phyloP scores from a whole-genome alignment of 2,797 vertebrate species.

The Melanotaenia maccullochi region DNA sequence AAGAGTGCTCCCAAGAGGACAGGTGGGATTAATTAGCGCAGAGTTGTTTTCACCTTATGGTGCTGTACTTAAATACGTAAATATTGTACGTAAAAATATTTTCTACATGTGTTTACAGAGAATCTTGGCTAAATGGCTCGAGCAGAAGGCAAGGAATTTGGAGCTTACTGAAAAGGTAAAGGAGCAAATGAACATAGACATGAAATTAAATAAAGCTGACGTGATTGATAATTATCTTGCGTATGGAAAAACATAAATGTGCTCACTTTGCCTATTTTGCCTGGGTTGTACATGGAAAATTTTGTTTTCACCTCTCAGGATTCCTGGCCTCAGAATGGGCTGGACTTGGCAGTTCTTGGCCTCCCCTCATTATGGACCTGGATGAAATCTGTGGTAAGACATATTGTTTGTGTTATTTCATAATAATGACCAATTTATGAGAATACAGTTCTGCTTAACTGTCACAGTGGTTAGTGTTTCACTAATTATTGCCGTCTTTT shows the following conservation, averaged over 20 bases:
- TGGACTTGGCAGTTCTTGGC: constrained; percentile 89
- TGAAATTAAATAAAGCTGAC: background rate
- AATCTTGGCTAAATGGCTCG: constrained; percentile 92
- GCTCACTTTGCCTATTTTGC: background rate
- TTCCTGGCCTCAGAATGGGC: constrained; percentile 95
- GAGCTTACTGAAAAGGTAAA: constrained; percentile 96
- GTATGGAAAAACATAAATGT: too few species aligned
- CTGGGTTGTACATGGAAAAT: background rate
- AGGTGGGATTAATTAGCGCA: constrained; percentile 77
- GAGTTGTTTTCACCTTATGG: background rate
- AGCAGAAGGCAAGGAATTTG: constrained; percentile 90
- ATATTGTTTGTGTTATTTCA: background rate
- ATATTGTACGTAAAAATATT: background rate
- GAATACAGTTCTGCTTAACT: background rate
- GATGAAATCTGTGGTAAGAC: constrained; percentile 85
- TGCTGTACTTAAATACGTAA: background rate
- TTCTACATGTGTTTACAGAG: constrained; percentile 76
- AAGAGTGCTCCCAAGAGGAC: constrained; percentile 86
- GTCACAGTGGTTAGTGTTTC: background rate
- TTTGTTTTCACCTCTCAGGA: constrained; percentile 71
- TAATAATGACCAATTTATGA: background rate
- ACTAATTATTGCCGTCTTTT: background rate
- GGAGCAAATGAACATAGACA: background rate
- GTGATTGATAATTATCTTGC: background rate
- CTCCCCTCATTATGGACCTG: constrained; percentile 84